Percentiles rank a stretch among this genome's conserved stretches.
Evolutionary conservation across 2,797 vertebrate genomes (phyloP).

Genomic region (Fringilla coelebs): DNA sequence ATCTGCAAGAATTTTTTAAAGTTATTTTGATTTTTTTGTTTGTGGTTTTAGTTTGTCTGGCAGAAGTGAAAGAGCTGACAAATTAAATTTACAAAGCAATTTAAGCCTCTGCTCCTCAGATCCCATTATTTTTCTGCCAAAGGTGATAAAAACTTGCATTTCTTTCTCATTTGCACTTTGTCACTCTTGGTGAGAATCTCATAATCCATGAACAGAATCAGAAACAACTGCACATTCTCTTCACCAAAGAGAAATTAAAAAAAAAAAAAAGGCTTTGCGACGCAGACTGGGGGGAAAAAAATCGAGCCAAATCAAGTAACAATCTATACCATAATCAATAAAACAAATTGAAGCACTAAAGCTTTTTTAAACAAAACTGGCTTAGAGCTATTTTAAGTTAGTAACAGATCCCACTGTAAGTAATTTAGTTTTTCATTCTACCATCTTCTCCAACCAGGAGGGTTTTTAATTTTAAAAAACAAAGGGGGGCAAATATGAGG

Average conservation of each 20-base stretch:
- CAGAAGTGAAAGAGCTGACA: background rate
- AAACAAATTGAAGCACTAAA: background rate
- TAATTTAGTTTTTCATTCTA: background rate
- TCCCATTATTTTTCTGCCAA: background rate
- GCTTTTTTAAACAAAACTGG: background rate
- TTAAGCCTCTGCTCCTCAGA: background rate
- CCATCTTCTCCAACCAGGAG: background rate
- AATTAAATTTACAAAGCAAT: background rate
- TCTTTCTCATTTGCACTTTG: background rate
- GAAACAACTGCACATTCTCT: background rate
- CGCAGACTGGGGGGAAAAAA: background rate
- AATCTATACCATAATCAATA: background rate
- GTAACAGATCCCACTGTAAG: background rate
- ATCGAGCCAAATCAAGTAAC: background rate
- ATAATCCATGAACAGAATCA: background rate
- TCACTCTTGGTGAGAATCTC: background rate
- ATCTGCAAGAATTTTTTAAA: background rate
- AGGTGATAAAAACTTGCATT: background rate
- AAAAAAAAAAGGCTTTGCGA: background rate
- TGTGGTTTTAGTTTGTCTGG: background rate
- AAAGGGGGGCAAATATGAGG: background rate
- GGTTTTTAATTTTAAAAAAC: background rate
- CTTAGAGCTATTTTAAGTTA: background rate
- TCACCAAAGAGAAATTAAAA: background rate
- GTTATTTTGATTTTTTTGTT: background rate